Conservation (phyloP, 1,140 invertebrate genomes). For the Platyura marginata region DNA sequence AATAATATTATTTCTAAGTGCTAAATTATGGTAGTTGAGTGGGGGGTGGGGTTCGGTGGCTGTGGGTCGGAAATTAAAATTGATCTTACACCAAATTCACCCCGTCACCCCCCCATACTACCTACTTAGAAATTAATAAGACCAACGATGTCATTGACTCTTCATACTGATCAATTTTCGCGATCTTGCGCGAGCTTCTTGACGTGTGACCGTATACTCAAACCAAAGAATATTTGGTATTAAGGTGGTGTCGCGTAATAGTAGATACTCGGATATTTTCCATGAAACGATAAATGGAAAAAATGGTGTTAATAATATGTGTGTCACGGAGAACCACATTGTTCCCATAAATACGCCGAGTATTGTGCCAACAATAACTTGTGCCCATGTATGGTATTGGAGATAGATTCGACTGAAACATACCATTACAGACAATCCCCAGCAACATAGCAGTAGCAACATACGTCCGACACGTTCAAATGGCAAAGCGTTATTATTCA, state of each 20-base stretch:
- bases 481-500: slow-evolving; percentile 46
- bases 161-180: slow-evolving; percentile 73
- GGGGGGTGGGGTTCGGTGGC: too few relatives aligned
- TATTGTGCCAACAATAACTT: slow-evolving; percentile 61
- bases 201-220: slow-evolving; percentile 75
- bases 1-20: too few relatives aligned
- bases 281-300: slow-evolving; percentile 73
- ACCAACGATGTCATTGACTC: slow-evolving; percentile 55
- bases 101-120: too few relatives aligned
- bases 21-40: too few relatives aligned
- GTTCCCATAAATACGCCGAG: slow-evolving; percentile 48
- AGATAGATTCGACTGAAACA: slow-evolving; percentile 61
- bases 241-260: slow-evolving; percentile 74
- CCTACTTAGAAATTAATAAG: too few relatives aligned
- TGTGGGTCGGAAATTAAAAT: too few relatives aligned
- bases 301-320: slow-evolving; percentile 61
- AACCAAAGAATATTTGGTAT: slow-evolving; percentile 92
- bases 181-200: slow-evolving; percentile 59
- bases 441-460: slow-evolving; percentile 39
- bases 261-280: slow-evolving; percentile 71
- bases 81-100: too few relatives aligned
- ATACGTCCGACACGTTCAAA: slow-evolving; percentile 57
- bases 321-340: slow-evolving; percentile 61
- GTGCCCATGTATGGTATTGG: slow-evolving; percentile 66
- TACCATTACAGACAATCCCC: slow-evolving; percentile 39